These are phyloP conservation scores for Drosophila hydei DNA, from an alignment of 1,140 invertebrate species.

Conservation along the genomic window DNA sequence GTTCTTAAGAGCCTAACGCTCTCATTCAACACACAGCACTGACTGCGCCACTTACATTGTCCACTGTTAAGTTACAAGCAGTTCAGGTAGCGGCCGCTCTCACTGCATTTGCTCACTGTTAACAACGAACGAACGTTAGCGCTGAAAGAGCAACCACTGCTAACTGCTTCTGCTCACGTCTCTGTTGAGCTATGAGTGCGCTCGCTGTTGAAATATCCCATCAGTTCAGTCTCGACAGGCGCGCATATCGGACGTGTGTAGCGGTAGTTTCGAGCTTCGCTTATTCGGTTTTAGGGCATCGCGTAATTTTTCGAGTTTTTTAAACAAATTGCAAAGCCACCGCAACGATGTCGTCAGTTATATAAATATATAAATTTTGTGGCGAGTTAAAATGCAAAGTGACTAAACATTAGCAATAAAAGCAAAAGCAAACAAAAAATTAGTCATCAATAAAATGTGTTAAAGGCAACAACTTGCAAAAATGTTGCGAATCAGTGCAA, in stretches of 20 bases:
- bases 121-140: neutral
- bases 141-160: slow-evolving; percentile 6
- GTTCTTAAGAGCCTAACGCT: slow-evolving; percentile 3
- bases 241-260: slow-evolving; percentile 37
- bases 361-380: slow-evolving; percentile 45
- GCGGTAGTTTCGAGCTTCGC: slow-evolving; percentile 21
- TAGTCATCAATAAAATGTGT: slow-evolving; percentile 56
- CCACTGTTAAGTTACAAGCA: slow-evolving; percentile 4
- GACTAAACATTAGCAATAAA: slow-evolving; percentile 44
- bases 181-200: slow-evolving; percentile 6
- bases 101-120: neutral
- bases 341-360: slow-evolving; percentile 48
- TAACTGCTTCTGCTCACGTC: slow-evolving; percentile 7
- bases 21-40: neutral
- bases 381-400: slow-evolving; percentile 53
- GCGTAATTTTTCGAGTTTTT: slow-evolving; percentile 51
- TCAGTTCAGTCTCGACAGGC: slow-evolving; percentile 50
- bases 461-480: slow-evolving; percentile 61
- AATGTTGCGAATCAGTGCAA: slow-evolving; percentile 72
- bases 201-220: slow-evolving; percentile 35
- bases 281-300: slow-evolving; percentile 43
- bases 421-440: slow-evolving; percentile 25
- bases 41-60: neutral
- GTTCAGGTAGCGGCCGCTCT: neutral
- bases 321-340: slow-evolving; percentile 32